A percentile compares a stretch with the other conserved stretches of the same genome.
Conservation (phyloP, 2,888 invertebrate species). For the Phoronis australis region DNA sequence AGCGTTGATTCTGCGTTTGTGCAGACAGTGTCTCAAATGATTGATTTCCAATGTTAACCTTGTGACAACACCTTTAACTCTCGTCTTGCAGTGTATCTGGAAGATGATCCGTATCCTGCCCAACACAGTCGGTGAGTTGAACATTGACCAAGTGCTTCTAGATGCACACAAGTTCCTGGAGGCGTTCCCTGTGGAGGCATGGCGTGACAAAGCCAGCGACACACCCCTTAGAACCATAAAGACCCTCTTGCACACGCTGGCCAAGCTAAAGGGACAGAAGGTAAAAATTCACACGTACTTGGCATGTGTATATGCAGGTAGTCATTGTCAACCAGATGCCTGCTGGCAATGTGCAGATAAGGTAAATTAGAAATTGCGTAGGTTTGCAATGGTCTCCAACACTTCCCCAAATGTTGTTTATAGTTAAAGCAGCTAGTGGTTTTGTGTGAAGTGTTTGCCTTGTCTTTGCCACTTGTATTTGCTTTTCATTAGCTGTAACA, state of each 20-base stretch:
- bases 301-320: not conserved
- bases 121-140: conserved; percentile 61
- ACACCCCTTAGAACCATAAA: conserved; percentile 79
- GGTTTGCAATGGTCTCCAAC: too few relatives aligned
- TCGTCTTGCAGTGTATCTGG: conserved; percentile 74
- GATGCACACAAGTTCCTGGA: conserved; percentile 86
- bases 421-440: too few relatives aligned
- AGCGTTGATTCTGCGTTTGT: not conserved
- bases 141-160: conserved; percentile 58
- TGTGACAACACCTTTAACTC: not conserved
- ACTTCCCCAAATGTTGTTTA: too few relatives aligned
- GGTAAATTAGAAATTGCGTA: too few relatives aligned
- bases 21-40: not conserved
- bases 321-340: not conserved
- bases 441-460: too few relatives aligned
- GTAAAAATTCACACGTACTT: conserved; percentile 26
- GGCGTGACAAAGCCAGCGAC: conserved; percentile 78
- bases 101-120: conserved; percentile 83
- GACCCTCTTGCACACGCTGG: conserved; percentile 86
- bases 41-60: not conserved
- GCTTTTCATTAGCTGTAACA: too few relatives aligned
- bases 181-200: conserved; percentile 77
- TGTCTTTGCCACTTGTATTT: too few relatives aligned
- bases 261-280: conserved; percentile 77
- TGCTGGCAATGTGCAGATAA: not conserved